These are phyloP conservation scores for Pteronotus mesoamericanus DNA, from an alignment of 2,797 vertebrate genomes.

Conservation along the genomic window DNA sequence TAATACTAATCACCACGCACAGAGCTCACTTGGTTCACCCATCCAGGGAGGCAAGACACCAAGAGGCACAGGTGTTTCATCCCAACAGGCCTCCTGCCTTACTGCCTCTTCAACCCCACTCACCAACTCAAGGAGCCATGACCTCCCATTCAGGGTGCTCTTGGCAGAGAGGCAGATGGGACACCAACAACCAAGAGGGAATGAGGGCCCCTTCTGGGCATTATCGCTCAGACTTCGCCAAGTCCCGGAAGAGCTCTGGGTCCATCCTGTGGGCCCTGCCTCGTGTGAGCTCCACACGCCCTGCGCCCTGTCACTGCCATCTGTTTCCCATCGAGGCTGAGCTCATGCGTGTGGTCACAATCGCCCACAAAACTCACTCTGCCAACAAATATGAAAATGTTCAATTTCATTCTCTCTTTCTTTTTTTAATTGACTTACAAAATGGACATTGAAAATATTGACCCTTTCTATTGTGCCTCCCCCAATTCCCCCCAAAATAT, in stretches of 20 bases:
- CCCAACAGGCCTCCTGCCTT: slow-evolving; percentile 63
- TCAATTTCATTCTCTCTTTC: neutral
- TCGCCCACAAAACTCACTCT: slow-evolving; percentile 4
- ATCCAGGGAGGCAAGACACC: slow-evolving; percentile 69
- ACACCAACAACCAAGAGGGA: neutral
- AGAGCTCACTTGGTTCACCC: slow-evolving; percentile 6
- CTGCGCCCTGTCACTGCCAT: neutral
- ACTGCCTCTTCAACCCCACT: slow-evolving; percentile 53
- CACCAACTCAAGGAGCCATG: slow-evolving; percentile 1
- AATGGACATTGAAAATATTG: neutral
- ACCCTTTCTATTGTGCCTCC: neutral
- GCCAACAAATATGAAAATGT: slow-evolving; percentile 39
- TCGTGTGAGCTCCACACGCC: neutral
- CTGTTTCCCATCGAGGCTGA: slow-evolving; percentile 45
- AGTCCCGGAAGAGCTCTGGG: neutral
- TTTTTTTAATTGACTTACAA: neutral
- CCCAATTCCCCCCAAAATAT: neutral
- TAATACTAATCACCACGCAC: slow-evolving; percentile 52
- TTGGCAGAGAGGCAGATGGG: neutral
- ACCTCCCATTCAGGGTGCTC: neutral
- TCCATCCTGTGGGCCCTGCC: neutral
- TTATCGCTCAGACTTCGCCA: neutral
- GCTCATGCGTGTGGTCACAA: slow-evolving; percentile 42
- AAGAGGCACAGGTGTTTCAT: slow-evolving; percentile 77
- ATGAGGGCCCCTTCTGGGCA: neutral